Percentiles rank a stretch among this genome's conserved stretches.
Conservation (phyloP, 2,113 vertebrate species). For the Gracilinanus agilis region DNA sequence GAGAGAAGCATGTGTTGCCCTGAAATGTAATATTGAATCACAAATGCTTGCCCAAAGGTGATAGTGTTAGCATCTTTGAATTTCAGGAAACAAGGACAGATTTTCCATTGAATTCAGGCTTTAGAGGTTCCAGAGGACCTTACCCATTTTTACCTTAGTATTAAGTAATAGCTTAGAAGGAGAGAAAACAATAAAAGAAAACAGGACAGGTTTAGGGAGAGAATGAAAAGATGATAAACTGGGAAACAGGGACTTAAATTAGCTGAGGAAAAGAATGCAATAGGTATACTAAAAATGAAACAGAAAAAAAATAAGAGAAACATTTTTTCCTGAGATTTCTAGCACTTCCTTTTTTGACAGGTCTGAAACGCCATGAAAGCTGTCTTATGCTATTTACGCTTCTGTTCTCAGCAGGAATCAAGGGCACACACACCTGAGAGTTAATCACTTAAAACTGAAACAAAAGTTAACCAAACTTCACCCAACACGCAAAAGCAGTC, state of each 20-base stretch:
- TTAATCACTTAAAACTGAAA: constrained; percentile 61
- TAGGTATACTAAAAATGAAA: constrained; percentile 50
- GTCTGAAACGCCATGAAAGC: constrained; percentile 11
- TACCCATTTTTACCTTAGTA: constrained; percentile 44
- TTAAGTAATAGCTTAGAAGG: constrained; percentile 55
- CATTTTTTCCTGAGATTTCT: constrained; percentile 40
- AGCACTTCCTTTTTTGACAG: constrained; percentile 49
- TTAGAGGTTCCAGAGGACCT: constrained; percentile 20
- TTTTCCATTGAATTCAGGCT: constrained; percentile 51
- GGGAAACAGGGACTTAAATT: constrained; percentile 43
- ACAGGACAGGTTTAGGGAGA: constrained; percentile 16
- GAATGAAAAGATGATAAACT: constrained; percentile 47
- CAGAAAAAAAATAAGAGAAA: constrained; percentile 32
- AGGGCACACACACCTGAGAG: constrained; percentile 38
- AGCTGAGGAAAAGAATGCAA: constrained; percentile 22
- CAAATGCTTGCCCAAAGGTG: constrained; percentile 24
- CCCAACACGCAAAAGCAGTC: constrained; percentile 51
- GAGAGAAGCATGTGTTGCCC: constrained; percentile 21
- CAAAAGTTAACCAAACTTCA: constrained; percentile 63
- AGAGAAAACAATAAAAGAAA: background rate
- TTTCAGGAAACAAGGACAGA: constrained; percentile 48
- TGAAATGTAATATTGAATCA: constrained; percentile 33
- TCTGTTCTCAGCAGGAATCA: background rate
- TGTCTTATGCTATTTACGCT: constrained; percentile 62
- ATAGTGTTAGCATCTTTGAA: constrained; percentile 32